Evolutionary conservation across 1,140 invertebrate species (phyloP).

Genomic region (Chironomus tepperi): DNA sequence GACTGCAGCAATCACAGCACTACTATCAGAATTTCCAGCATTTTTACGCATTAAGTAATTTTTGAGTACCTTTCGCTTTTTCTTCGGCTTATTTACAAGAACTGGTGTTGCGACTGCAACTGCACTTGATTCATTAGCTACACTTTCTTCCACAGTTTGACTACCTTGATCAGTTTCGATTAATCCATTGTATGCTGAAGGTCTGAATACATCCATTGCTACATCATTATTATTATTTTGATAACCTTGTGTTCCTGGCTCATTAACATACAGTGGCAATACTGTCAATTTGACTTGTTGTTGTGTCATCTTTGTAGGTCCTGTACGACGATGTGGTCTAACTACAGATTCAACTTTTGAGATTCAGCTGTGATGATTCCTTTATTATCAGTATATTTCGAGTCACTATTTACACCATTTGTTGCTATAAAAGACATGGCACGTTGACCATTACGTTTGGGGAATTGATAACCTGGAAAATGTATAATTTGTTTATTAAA

Average conservation of each 20-base stretch:
- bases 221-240: conserved; percentile 48
- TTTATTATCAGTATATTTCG: conserved; percentile 24
- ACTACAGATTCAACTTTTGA: neutral
- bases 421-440: conserved; percentile 36
- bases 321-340: neutral
- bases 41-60: conserved; percentile 32
- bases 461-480: conserved; percentile 42
- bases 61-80: conserved; percentile 3
- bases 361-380: conserved; percentile 26
- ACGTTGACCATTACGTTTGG: conserved; percentile 42
- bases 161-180: conserved; percentile 63
- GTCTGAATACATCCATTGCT: neutral
- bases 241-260: conserved; percentile 42
- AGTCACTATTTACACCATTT: conserved; percentile 28
- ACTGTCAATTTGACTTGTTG: conserved; percentile 58
- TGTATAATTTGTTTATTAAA: neutral
- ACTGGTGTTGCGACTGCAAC: neutral
- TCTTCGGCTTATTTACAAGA: conserved; percentile 16
- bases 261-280: conserved; percentile 46
- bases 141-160: conserved; percentile 52
- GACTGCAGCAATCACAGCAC: conserved; percentile 59
- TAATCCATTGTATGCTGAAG: conserved; percentile 63
- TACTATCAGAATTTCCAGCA: conserved; percentile 40
- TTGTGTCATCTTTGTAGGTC: conserved; percentile 39
- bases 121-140: conserved; percentile 31